Evolutionary conservation across 1,140 invertebrate genomes (phyloP).

Genomic region (Tenebrio molitor): DNA sequence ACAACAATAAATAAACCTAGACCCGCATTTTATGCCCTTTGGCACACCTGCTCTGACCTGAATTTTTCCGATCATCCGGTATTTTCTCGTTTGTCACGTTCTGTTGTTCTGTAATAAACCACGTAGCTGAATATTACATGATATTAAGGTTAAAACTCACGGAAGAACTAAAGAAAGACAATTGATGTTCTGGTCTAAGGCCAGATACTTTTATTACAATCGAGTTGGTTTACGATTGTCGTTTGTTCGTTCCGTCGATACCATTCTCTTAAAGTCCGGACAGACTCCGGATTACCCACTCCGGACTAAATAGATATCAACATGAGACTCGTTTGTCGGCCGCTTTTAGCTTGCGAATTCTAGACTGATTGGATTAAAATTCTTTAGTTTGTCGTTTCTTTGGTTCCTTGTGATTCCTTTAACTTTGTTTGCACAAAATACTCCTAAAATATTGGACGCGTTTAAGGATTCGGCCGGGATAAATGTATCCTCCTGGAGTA

Average conservation of each 20-base stretch:
- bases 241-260: constrained; percentile 17
- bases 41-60: too few species aligned
- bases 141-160: not conserved
- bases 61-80: too few species aligned
- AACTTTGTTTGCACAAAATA: constrained; percentile 16
- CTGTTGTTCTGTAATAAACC: not conserved
- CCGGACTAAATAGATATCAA: constrained; percentile 32
- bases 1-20: too few species aligned
- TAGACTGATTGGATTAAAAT: constrained; percentile 41
- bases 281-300: constrained; percentile 37
- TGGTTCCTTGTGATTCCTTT: not conserved
- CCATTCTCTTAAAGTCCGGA: constrained; percentile 38
- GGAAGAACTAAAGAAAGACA: not conserved
- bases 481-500: constrained; percentile 5
- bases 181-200: constrained; percentile 20
- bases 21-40: too few species aligned
- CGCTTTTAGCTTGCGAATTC: constrained; percentile 38
- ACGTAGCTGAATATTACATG: not conserved
- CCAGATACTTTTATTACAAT: constrained; percentile 29
- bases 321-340: constrained; percentile 33
- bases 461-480: constrained; percentile 1
- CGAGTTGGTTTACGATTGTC: constrained; percentile 25
- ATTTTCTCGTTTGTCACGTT: constrained; percentile 1
- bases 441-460: constrained; percentile 7
- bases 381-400: constrained; percentile 32